Percentiles rank a stretch among this genome's conserved stretches.
Conservation (phyloP, 1,140 invertebrate genomes). For the Ips nitidus region DNA sequence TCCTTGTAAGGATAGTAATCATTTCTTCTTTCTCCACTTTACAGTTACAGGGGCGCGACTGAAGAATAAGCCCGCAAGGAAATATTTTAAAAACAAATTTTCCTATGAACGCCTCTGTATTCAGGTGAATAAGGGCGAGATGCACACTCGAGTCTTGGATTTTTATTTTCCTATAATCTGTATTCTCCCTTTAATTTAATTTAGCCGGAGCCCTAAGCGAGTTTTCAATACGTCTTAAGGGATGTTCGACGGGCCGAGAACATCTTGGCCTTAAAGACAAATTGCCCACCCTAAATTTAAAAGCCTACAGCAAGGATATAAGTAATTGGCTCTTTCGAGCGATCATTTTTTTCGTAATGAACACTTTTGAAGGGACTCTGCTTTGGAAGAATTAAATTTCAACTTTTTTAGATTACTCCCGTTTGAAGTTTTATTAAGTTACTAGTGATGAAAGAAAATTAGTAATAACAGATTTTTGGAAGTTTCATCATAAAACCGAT, state of each 20-base stretch:
- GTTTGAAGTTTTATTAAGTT: too few species aligned
- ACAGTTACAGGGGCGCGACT: conserved; percentile 8
- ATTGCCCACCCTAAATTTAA: conserved; percentile 32
- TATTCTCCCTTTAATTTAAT: conserved; percentile 36
- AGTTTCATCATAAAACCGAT: too few species aligned
- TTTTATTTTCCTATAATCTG: conserved; percentile 36
- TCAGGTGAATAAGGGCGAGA: conserved; percentile 21
- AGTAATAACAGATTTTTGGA: too few species aligned
- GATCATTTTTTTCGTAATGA: conserved; percentile 22
- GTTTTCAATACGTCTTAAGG: conserved; percentile 33
- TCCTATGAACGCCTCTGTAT: conserved; percentile 8
- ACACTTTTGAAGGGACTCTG: conserved; percentile 11
- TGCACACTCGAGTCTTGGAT: conserved; percentile 13
- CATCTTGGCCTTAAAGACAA: conserved; percentile 30
- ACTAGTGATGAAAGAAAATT: too few species aligned
- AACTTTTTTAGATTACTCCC: too few species aligned
- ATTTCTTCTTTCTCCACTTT: conserved; percentile 10
- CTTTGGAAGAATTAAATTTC: too few species aligned
- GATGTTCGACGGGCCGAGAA: conserved; percentile 24
- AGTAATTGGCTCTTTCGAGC: conserved; percentile 32
- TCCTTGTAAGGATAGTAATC: conserved; percentile 26
- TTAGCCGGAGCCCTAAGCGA: conserved; percentile 15
- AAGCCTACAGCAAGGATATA: conserved; percentile 19
- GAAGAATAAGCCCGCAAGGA: background rate
- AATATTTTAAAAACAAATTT: background rate